Base-by-base conservation (phyloP, 2,113 vertebrate genomes). In the Bungarus multicinctus region DNA sequence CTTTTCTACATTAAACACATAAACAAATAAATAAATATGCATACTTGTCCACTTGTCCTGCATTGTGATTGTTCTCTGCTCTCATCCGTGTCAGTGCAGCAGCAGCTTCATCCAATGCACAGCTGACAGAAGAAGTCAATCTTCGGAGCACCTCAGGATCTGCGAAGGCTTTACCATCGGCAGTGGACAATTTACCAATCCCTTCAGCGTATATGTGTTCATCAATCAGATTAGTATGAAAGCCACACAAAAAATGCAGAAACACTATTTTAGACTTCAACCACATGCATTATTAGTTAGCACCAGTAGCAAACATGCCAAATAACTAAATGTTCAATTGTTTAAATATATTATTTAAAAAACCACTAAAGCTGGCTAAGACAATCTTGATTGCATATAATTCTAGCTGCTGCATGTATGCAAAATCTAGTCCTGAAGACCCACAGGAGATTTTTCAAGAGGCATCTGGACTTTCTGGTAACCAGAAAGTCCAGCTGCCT, bases 131-230 rank as follows among this genome's bases (percentile, higher is more conserved):
- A 34, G 99, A 99, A 0, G 99, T 99, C 98, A 99, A 97, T 94
- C 99, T 98, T 87, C 99, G 98, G 93, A 99, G 99, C 92, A 99
- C 99, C 96, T 99, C 99, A 0, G 99, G 99, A 98, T 99, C 99
- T 98, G 99, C 99, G 98, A 99, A 99, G 98, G 99, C 99, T 99
- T 99, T 99, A 98, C 99, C 99, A 98, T 99, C 99, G 96, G 99
- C 98, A 98, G 99, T 99, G 97, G 99, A 99, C 97, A 99, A 98
- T 98, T 99, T 99, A 98, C 99, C 99, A 98, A 99, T 99, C 98
- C 99, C 99, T 99, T 98, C 96, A 95, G 96, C 22, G 94, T 55
- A 89, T 0, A 53, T 95, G 97, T 96, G 52, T 94, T 98, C 98
- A 97, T 95, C 95, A 96, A 94, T 96, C 96, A 91, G 96, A 98